Evolutionary conservation across 2,888 invertebrate species (phyloP), one percentile per base, ranked within the genome.

Genomic region (Crematogaster levior): DNA sequence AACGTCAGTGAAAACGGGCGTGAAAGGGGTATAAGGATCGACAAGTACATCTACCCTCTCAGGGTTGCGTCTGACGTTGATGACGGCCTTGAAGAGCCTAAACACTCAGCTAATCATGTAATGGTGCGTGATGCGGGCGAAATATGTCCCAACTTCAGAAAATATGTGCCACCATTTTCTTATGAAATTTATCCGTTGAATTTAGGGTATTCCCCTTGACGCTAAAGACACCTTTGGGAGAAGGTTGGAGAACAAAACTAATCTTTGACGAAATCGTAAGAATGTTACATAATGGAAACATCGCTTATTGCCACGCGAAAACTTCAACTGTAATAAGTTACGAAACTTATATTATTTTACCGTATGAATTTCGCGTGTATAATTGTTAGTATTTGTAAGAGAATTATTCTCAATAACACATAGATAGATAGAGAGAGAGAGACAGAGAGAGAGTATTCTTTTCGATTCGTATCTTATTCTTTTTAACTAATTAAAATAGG

Each of bases 31-130:
- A 40, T 37, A 84, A 81, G 68, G 58, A 86, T 83, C 65, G 58
- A 24, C 73, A 82, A 79, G 80, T 84, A 77, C 66, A 65, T 65
- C 60, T 60, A 81, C 75, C 81, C 53, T 79, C 80, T 79, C 77
- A 74, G 79, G 84, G 63, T 72, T 81, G 84, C 70, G 65, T 73
- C 65, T 83, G 84, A 86, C 83, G 85, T 86, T 87, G 81, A 90
- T 85, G 82, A 68, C 80, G 77, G 72, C 84, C 85, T 85, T 84
- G 84, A 86, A 81, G 82, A 84, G 75, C 75, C 84, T 79, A 86
- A 88, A 89, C 80, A 81, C 65, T 84, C 82, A 82, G 79, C 84
- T 89, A 89, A 90, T 91, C 86, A 85, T 84, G 82, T 87, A 90
- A 90, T 90, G 84, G 88, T 82, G 82, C 66, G 84, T 84, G 84